Evolutionary conservation across 2,888 invertebrate species (phyloP).

Genomic region (Anoplius nigerrimus): DNA sequence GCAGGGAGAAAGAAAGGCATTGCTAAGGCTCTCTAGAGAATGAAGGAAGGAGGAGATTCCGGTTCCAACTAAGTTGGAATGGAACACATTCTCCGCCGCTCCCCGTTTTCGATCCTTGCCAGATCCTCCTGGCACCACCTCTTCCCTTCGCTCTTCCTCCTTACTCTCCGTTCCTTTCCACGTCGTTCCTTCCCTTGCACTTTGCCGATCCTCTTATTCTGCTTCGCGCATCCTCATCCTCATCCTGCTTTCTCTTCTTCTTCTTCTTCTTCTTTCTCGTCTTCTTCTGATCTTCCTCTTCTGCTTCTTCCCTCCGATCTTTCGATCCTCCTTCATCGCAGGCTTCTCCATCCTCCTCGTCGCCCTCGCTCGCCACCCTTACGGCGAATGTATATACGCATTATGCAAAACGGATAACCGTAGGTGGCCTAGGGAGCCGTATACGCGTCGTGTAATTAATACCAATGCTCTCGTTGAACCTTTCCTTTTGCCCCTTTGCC

Average conservation of each 20-base stretch:
- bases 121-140: slow-evolving; percentile 32
- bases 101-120: slow-evolving; percentile 55
- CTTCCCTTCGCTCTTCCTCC: slow-evolving; percentile 32
- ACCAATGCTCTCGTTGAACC: slow-evolving; percentile 59
- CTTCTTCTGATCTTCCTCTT: slow-evolving; percentile 20
- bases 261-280: slow-evolving; percentile 7
- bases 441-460: slow-evolving; percentile 63
- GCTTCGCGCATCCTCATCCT: neutral
- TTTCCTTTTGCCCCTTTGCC: slow-evolving; percentile 14
- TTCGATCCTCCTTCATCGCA: slow-evolving; percentile 20
- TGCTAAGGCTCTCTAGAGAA: slow-evolving; percentile 37
- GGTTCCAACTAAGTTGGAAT: slow-evolving; percentile 59
- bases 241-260: slow-evolving; percentile 7
- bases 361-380: slow-evolving; percentile 51
- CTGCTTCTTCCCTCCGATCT: neutral
- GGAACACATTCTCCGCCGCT: slow-evolving; percentile 60
- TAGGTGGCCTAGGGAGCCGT: slow-evolving; percentile 65
- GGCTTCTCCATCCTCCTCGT: slow-evolving; percentile 29
- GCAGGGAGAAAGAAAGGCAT: slow-evolving; percentile 45
- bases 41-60: slow-evolving; percentile 43
- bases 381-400: slow-evolving; percentile 60
- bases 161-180: slow-evolving; percentile 12
- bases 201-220: neutral
- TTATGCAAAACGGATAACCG: slow-evolving; percentile 69
- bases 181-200: slow-evolving; percentile 27